Evolutionary conservation across 2,797 vertebrate genomes (phyloP).

Genomic region (Anolis apletophallus): DNA sequence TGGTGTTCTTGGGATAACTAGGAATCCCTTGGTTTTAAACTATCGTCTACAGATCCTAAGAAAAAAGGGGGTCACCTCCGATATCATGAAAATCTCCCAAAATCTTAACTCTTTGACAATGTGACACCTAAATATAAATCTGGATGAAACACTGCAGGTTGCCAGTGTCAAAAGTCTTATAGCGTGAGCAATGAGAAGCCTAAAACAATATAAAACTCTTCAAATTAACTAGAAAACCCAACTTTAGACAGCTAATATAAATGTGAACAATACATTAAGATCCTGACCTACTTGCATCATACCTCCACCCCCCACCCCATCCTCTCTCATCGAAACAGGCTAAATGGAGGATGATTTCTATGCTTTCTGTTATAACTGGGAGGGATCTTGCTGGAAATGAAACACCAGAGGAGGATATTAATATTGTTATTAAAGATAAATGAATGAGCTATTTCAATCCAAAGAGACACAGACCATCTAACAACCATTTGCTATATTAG

Average conservation of each 20-base stretch:
- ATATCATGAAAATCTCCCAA: too few species aligned
- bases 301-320: not conserved
- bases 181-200: not conserved
- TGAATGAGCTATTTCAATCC: too few species aligned
- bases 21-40: too few species aligned
- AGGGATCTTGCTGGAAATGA: not conserved
- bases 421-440: not conserved
- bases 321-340: not conserved
- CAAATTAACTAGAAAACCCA: not conserved
- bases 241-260: not conserved
- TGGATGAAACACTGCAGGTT: not conserved
- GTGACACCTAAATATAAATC: not conserved
- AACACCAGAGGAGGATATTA: not conserved
- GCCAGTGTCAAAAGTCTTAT: not conserved
- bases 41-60: too few species aligned
- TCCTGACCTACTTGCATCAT: not conserved
- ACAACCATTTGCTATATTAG: not conserved
- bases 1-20: too few species aligned
- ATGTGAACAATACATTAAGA: not conserved
- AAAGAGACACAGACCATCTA: not conserved
- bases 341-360: not conserved
- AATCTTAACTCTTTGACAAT: not conserved
- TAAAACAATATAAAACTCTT: not conserved
- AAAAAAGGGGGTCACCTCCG: too few species aligned
- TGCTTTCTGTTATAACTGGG: not conserved